A percentile compares a stretch with the other conserved stretches of the same genome.
These are phyloP conservation scores for Drosophila kurseongensis DNA, from an alignment of 1,140 invertebrate genomes.

Conservation along the genomic window DNA sequence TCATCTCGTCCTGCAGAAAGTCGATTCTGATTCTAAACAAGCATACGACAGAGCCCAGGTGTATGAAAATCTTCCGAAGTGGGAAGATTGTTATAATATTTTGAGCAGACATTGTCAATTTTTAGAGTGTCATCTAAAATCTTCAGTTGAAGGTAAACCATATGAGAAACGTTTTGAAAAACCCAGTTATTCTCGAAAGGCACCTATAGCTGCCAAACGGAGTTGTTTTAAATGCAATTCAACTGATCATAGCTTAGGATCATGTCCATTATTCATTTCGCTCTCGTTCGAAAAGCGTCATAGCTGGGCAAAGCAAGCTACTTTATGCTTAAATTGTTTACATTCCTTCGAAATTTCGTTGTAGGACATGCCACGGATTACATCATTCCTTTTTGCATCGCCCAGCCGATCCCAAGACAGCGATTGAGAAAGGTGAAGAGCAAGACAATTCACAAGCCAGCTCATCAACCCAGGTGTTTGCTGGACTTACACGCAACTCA, in stretches of 20 bases:
- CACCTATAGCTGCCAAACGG: not conserved
- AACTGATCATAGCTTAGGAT: too few relatives aligned
- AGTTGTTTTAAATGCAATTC: not conserved
- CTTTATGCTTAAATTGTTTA: slow-evolving; percentile 2
- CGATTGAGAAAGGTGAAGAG: not conserved
- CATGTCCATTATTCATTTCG: not conserved
- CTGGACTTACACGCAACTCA: not conserved
- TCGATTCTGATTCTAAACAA: not conserved
- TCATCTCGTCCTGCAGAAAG: not conserved
- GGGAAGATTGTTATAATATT: slow-evolving; percentile 4
- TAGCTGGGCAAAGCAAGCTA: not conserved
- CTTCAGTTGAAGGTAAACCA: not conserved
- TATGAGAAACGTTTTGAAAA: not conserved
- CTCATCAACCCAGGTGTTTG: not conserved
- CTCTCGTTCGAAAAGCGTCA: not conserved
- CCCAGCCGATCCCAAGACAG: not conserved
- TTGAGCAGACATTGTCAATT: slow-evolving; percentile 5
- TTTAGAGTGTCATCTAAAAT: not conserved
- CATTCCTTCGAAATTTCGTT: not conserved
- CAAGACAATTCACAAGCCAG: not conserved
- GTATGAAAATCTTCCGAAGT: not conserved
- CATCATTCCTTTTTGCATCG: not conserved
- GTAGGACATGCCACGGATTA: not conserved
- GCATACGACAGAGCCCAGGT: not conserved
- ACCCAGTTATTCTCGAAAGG: slow-evolving; percentile 1